Base-by-base conservation (phyloP, 2,797 vertebrate genomes). In the Nyctibius grandis region DNA sequence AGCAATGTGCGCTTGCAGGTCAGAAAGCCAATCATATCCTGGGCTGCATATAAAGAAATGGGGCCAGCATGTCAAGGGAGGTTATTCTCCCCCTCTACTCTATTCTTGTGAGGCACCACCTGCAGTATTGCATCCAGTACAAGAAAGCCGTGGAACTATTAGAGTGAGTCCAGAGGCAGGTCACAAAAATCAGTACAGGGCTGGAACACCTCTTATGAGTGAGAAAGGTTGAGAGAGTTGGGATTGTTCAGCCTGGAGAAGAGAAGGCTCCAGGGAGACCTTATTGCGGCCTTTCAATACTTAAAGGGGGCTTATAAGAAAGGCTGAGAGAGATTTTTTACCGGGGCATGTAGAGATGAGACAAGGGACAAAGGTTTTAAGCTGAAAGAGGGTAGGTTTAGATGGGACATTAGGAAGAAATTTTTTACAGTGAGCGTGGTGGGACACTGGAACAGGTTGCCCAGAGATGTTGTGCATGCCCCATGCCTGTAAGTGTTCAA, bases 121-220 rank as follows among this genome's bases (percentile, higher is more conserved):
- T 29, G 14, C 5, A 51, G 11, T 28, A 16, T 26, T 69, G 25
- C 13, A 14, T 76, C 40, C 33, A 63, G 22, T 9, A 59, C 5
- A 45, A 34, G 14, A 59, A 42, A 60, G 5, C 7, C 6, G 9
- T 15, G 9, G 11, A 7, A 7, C 19, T 74, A 31, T 60, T 61
- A 13, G 23, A 47, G 4, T 0, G 3, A 6, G 3, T 61, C 38
- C 17, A 78, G 57, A 48, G 25, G 4, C 65, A 12, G 4, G 4
- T 6, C 9, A 22, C 14, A 23, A 60, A 83, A 28, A 28, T 16
- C 1, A 47, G 36, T 13, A 42, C 34, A n/a, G 9, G 21, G 15
- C 3, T 60, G 33, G 17, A 57, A 12, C 34, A 42, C 14, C 9
- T 68, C 16, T 15, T 61, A 2, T 31, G 57, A 61, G n/a, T n/a